A percentile compares a stretch with the other conserved stretches of the same genome.
Conservation (phyloP, 2,888 invertebrate species). For the Folsomia candida region DNA sequence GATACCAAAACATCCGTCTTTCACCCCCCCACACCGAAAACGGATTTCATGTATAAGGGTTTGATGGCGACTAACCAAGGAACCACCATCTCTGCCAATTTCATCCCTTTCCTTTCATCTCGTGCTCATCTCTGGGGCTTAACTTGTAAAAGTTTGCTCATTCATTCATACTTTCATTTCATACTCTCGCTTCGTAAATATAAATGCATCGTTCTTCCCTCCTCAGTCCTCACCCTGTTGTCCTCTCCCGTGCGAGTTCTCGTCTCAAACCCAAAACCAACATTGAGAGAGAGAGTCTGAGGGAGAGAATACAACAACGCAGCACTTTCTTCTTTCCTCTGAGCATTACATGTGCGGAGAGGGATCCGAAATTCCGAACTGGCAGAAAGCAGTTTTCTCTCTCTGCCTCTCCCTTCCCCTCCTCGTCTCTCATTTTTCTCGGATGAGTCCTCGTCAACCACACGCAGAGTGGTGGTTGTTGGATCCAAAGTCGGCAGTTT, state of each 20-base stretch:
- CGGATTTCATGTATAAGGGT: no score
- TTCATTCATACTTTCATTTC: conserved; percentile 1
- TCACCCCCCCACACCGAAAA: no score
- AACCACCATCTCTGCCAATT: no score
- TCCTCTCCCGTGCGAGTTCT: not conserved
- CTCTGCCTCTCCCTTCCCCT: not conserved
- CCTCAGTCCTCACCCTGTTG: no score
- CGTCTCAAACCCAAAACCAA: not conserved
- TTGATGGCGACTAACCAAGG: no score
- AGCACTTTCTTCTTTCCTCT: not conserved
- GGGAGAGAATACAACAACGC: not conserved
- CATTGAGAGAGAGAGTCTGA: not conserved
- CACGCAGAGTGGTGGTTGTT: not conserved
- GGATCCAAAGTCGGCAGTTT: not conserved
- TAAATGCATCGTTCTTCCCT: not conserved
- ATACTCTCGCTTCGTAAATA: not conserved
- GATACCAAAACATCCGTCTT: no score
- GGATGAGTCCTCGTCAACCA: not conserved
- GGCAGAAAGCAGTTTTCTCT: not conserved
- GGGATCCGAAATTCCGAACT: no score
- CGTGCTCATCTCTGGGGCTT: not conserved
- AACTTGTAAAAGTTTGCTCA: conserved; percentile 8
- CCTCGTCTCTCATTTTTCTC: not conserved
- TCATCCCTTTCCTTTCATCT: not conserved
- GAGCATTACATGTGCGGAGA: no score